phyloP scores from a whole-genome alignment of 2,797 vertebrate genomes.

The Acipenser transmontanus region DNA sequence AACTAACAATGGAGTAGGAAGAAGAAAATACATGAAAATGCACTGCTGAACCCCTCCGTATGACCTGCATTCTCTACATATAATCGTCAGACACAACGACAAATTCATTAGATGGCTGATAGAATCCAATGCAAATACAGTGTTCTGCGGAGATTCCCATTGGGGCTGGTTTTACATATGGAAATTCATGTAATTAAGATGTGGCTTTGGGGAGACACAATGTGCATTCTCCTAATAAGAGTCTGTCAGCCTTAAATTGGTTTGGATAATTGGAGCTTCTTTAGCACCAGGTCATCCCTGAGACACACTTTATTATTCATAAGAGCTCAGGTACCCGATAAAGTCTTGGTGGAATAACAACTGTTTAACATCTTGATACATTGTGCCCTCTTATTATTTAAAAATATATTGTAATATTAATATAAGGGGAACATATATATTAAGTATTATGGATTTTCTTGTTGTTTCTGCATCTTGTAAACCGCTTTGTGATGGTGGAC shows the following conservation, averaged over 20 bases:
- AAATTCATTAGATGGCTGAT: conserved; percentile 16
- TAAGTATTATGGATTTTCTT: too few relatives aligned
- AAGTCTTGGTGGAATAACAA: background rate
- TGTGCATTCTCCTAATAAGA: conserved; percentile 15
- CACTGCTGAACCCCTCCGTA: background rate
- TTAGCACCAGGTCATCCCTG: conserved; percentile 13
- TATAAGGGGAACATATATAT: too few relatives aligned
- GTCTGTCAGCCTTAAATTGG: conserved; percentile 18
- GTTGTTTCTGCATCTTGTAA: too few relatives aligned
- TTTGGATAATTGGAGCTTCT: conserved; percentile 19
- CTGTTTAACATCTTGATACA: conserved; percentile 6
- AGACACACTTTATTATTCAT: conserved; percentile 18
- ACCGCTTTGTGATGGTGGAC: too few relatives aligned
- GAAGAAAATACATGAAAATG: too few relatives aligned
- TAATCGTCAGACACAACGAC: background rate
- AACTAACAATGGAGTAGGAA: too few relatives aligned
- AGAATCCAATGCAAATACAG: background rate
- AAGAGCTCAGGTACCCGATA: conserved; percentile 6
- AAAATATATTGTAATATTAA: too few relatives aligned
- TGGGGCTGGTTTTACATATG: conserved; percentile 12
- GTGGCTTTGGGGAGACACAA: conserved; percentile 21
- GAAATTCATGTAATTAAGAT: conserved; percentile 23
- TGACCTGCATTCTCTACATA: background rate
- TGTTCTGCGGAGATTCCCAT: background rate
- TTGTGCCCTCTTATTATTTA: background rate